phyloP scores from a whole-genome alignment of 2,113 vertebrate species.

The Sinocyclocheilus maitianheensis region DNA sequence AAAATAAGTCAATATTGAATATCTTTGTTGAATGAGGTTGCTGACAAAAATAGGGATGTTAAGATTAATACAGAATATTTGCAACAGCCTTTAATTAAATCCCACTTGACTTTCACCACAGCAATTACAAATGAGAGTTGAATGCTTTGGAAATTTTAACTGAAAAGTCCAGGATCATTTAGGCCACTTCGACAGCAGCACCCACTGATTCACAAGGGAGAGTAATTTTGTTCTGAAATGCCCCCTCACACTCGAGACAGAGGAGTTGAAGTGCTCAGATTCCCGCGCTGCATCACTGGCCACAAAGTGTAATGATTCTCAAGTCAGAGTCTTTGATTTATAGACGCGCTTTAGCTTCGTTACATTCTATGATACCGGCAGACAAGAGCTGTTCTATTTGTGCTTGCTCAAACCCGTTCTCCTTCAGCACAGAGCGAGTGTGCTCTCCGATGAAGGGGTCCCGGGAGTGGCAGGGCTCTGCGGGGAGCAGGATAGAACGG shows the following conservation, averaged over 20 bases:
- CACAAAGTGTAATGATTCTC: not conserved
- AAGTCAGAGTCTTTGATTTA: conserved; percentile 48
- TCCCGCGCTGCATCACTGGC: not conserved
- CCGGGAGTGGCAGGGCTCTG: conserved; percentile 71
- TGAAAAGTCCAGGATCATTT: not conserved
- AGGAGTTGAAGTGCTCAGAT: not conserved
- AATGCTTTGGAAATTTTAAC: not conserved
- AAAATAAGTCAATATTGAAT: not conserved
- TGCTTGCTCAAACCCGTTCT: conserved; percentile 78
- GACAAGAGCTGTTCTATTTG: conserved; percentile 79
- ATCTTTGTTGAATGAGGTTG: not conserved
- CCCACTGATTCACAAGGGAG: not conserved
- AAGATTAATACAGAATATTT: not conserved
- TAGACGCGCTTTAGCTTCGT: conserved; percentile 68
- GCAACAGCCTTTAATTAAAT: conserved; percentile 5
- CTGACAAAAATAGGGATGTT: not conserved
- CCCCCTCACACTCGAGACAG: not conserved
- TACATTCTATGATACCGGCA: conserved; percentile 72
- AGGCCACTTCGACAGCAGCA: not conserved
- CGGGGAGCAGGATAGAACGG: conserved; percentile 85
- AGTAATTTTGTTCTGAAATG: conserved; percentile 19
- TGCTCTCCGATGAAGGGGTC: conserved; percentile 85
- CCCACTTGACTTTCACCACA: not conserved
- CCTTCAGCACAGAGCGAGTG: conserved; percentile 81
- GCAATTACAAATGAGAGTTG: conserved; percentile 1